Evolutionary conservation across 2,888 invertebrate genomes (phyloP).

Genomic region (Melanotus villosus): DNA sequence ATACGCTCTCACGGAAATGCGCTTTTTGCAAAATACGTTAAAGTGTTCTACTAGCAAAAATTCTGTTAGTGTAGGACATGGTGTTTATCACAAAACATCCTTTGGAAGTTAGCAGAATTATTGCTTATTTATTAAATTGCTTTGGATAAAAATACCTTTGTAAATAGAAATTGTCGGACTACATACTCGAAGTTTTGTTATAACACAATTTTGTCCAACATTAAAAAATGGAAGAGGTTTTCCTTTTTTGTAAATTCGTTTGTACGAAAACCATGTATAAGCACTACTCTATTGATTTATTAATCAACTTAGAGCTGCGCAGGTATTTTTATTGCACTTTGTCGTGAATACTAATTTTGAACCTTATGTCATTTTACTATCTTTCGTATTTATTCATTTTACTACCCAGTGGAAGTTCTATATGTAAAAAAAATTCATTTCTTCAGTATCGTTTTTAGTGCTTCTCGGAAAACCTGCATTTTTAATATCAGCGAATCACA

Average conservation of each 20-base stretch:
- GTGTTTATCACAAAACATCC: neutral
- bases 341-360: slow-evolving; percentile 37
- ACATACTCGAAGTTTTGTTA: no score
- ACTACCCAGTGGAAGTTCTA: neutral
- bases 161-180: neutral
- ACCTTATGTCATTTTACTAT: slow-evolving; percentile 32
- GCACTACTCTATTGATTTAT: slow-evolving; percentile 41
- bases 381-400: slow-evolving; percentile 14
- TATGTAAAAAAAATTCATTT: neutral
- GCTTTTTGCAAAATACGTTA: neutral
- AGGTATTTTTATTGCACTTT: slow-evolving; percentile 39
- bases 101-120: slow-evolving; percentile 4
- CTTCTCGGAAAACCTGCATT: neutral
- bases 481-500: no score
- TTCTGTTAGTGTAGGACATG: slow-evolving; percentile 1
- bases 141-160: neutral
- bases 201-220: no score
- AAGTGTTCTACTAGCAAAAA: neutral
- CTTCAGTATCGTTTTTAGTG: slow-evolving; percentile 3
- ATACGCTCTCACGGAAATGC: slow-evolving; percentile 19
- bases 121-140: slow-evolving; percentile 6
- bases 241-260: slow-evolving; percentile 20
- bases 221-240: neutral
- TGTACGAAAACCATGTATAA: slow-evolving; percentile 35
- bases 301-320: slow-evolving; percentile 42